Evolutionary conservation across 2,888 invertebrate genomes (phyloP), one percentile per base, ranked within the genome.

Genomic region (Margaritifera margaritifera): DNA sequence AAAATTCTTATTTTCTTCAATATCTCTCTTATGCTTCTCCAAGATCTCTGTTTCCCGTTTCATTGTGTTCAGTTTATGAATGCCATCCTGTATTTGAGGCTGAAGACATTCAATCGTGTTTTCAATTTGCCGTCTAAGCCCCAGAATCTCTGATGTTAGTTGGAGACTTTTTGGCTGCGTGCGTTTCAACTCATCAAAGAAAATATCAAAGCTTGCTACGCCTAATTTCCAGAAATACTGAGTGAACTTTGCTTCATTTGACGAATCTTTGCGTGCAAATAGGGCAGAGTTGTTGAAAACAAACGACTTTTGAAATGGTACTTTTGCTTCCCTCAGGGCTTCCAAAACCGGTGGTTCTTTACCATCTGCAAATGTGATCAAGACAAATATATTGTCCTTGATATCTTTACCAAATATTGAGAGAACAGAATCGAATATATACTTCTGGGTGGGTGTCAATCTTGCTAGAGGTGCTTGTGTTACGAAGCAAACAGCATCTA

Each of bases 331-430:
- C 22, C 66, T 64, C 27, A 79, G 52, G 1, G 79, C 77, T 15
- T 69, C 71, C 20, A 74, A 54, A 0, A 75, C 79, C 24, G 79
- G 79, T 8, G 79, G 79, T 24, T 61, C 64, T 58, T 75, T 69
- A 22, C 75, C 75, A 64, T 79, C 79, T 4, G 79, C 79, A 64
- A 79, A 79, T 25, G 79, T 79, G 42, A 77, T 69, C 56, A 77
- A 61, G 15, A 65, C 68, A 64, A 71, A 74, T 19, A 79, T 72
- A 25, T 79, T 79, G 5, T 69, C 54, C 50, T 68, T 63, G 20
- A 76, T 79, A 56, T 79, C 77, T 55, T 71, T 67, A 6, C 79
- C 77, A 64, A 79, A 79, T 19, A 79, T 57, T 4, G 75, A 75
- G 50, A 77, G 58, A 24, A 76, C 76, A 24, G 72, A 60, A 42